A percentile compares a stretch with the other conserved stretches of the same genome.
These are phyloP conservation scores for Otus sunia DNA, from an alignment of 2,113 vertebrate species.

Conservation along the genomic window DNA sequence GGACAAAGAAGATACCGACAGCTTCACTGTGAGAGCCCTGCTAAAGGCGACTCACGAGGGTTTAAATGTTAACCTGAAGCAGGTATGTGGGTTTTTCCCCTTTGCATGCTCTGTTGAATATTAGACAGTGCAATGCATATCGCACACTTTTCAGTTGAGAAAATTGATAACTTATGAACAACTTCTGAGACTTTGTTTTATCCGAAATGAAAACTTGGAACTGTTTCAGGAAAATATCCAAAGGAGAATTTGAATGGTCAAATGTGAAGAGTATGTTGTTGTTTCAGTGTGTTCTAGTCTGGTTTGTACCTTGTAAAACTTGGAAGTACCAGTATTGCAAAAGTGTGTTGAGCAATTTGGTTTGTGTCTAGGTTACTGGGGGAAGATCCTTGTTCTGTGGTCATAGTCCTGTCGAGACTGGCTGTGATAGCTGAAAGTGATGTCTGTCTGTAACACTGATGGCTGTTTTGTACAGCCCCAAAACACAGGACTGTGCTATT, in stretches of 20 bases:
- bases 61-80: constrained; percentile 87
- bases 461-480: neutral
- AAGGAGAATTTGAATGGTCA: neutral
- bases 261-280: neutral
- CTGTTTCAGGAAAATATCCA: neutral
- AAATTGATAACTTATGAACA: neutral
- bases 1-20: constrained; percentile 94
- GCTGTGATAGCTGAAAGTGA: accelerated
- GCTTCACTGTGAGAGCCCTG: constrained; percentile 92
- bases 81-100: constrained; percentile 73
- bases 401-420: neutral
- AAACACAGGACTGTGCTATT: neutral
- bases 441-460: neutral
- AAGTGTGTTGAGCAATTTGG: neutral
- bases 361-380: neutral
- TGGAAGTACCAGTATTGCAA: neutral
- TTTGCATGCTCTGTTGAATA: accelerated
- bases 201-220: neutral
- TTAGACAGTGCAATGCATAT: too few relatives aligned
- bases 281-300: neutral
- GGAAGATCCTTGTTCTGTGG: neutral
- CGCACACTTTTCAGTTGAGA: neutral
- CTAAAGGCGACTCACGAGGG: constrained; percentile 92
- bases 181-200: neutral
- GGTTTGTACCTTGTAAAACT: neutral